Conservation (phyloP, 2,113 vertebrate genomes). For the Indicator indicator region DNA sequence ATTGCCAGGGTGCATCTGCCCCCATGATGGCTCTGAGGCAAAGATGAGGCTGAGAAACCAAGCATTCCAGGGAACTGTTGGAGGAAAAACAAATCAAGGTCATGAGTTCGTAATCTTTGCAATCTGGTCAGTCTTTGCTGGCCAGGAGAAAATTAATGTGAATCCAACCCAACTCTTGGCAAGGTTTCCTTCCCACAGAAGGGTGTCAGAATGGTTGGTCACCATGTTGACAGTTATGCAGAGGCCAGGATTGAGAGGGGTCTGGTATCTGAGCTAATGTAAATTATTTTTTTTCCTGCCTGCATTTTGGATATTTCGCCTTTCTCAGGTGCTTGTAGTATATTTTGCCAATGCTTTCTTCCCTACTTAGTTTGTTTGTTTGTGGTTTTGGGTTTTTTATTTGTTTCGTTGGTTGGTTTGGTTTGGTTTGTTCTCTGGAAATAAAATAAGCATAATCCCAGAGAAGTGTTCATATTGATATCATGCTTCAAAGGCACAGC, state of each 20-base stretch:
- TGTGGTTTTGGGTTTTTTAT: no score
- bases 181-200: not conserved
- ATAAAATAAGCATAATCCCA: not conserved
- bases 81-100: constrained; percentile 41
- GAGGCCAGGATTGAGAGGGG: not conserved
- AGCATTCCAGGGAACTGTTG: not conserved
- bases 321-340: not conserved
- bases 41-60: not conserved
- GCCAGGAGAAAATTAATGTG: constrained; percentile 52
- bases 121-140: constrained; percentile 49
- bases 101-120: not conserved
- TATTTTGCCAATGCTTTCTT: not conserved
- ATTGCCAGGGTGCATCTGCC: not conserved
- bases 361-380: not conserved
- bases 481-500: not conserved
- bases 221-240: not conserved
- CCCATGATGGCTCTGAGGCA: accelerated
- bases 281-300: not conserved
- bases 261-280: not conserved
- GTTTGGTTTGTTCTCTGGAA: not conserved
- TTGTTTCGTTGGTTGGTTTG: not conserved
- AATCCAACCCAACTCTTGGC: constrained; percentile 9
- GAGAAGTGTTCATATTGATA: not conserved
- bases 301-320: not conserved
- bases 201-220: constrained; percentile 6